phyloP scores from a whole-genome alignment of 2,797 vertebrate species.

The Mionectes olivaceus region DNA sequence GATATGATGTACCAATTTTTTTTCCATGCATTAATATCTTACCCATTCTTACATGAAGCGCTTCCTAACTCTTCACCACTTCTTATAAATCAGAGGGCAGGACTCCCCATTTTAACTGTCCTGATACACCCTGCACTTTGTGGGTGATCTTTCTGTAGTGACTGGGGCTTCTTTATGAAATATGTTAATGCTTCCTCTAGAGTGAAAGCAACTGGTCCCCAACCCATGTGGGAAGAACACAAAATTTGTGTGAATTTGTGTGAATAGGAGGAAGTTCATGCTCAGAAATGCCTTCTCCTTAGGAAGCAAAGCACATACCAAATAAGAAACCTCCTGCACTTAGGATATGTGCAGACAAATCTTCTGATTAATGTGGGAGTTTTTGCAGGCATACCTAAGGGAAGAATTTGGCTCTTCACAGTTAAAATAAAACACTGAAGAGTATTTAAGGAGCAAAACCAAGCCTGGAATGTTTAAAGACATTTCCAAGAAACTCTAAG shows the following conservation, averaged over 20 bases:
- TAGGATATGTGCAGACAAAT: neutral
- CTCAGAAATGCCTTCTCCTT: neutral
- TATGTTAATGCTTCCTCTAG: neutral
- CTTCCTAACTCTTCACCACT: neutral
- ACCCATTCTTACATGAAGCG: neutral
- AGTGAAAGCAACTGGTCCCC: neutral
- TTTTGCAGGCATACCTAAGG: slow-evolving; percentile 33
- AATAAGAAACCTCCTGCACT: neutral
- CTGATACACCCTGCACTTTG: neutral
- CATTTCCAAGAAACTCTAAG: slow-evolving; percentile 56
- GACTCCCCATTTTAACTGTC: neutral
- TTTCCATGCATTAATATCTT: neutral
- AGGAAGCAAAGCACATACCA: neutral
- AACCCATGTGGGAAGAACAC: neutral
- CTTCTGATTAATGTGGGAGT: slow-evolving; percentile 44
- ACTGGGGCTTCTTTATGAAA: neutral
- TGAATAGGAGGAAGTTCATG: neutral
- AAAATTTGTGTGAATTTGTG: neutral
- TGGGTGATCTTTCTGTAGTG: neutral
- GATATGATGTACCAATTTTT: neutral
- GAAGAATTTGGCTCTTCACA: slow-evolving; percentile 39
- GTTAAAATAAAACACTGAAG: slow-evolving; percentile 55
- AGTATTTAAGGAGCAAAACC: slow-evolving; percentile 50
- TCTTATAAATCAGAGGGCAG: neutral
- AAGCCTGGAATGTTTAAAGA: slow-evolving; percentile 56